Base-by-base conservation (phyloP, 2,888 invertebrate genomes). In the Trachelus troglodyta region DNA sequence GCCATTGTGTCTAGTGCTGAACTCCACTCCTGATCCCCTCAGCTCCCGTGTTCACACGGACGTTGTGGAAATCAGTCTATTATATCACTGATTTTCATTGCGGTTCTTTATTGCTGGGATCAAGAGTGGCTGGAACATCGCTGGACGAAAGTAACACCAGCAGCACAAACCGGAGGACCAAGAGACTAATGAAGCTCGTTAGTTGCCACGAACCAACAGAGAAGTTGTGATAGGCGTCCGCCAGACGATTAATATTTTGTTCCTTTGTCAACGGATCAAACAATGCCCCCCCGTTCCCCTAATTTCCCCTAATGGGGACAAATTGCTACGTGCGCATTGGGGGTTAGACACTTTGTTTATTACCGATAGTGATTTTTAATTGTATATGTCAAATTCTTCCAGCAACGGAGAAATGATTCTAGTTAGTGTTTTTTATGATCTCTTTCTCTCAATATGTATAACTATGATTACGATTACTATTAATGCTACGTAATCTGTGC, bases 361-460 rank as follows among this genome's bases (percentile, higher is more conserved):
- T 88, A 87, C 85, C 82, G 74, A 87, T 90, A 89, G 90, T 87
- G 88, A 90, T 88, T 87, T 89, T 89, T 89, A 90, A 88, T 89
- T 91, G 84, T 88, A 86, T 85, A 82, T 82, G 86, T 88, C 85
- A 69, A 79, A 79, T 81, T 87, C 87, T 87, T 87, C 87, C 87
- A 86, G 82, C 78, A 82, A 82, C 79, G 85, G 83, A 85, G 85
- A 87, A 86, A 90, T 89, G 88, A 91, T 90, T 90, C 89, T 91
- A 91, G 91, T 91, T 91, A 91, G 91, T 89, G 91, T 90, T 90
- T 91, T 91, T 91, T 91, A 91, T 91, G 91, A 91, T 91, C 91
- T 91, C 91, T 91, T 90, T 90, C 89, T 90, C 90, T 90, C 88
- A 89, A 87, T 87, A 88, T 88, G 86, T 87, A 90, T 84, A 85